Conservation (phyloP, 1,140 invertebrate genomes). For the Trissolcus basalis region DNA sequence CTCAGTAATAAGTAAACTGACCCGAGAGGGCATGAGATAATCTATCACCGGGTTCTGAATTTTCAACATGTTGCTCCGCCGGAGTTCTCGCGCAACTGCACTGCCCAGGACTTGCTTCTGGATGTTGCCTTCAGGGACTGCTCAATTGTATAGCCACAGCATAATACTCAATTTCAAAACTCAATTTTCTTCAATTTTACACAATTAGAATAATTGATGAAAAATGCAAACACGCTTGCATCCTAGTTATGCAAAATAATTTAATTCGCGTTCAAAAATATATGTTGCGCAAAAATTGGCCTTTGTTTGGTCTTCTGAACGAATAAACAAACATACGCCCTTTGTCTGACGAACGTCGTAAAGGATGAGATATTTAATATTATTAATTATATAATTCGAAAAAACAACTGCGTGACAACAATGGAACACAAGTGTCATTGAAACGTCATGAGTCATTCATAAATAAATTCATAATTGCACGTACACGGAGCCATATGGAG, state of each 20-base stretch:
- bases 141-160: neutral
- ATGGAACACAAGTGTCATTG: slow-evolving; percentile 28
- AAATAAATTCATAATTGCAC: slow-evolving; percentile 39
- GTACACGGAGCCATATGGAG: neutral
- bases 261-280: too few species aligned
- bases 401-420: slow-evolving; percentile 23
- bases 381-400: slow-evolving; percentile 20
- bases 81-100: slow-evolving; percentile 22
- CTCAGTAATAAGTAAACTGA: slow-evolving; percentile 46
- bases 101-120: neutral
- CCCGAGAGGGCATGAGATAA: slow-evolving; percentile 32
- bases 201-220: too few species aligned
- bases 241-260: too few species aligned
- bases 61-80: slow-evolving; percentile 18
- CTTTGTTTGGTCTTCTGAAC: too few species aligned
- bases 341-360: too few species aligned
- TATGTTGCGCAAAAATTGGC: too few species aligned
- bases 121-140: slow-evolving; percentile 10
- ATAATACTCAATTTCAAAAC: too few species aligned
- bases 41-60: slow-evolving; percentile 36
- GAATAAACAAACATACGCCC: too few species aligned
- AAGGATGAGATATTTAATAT: too few species aligned
- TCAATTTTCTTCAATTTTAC: too few species aligned
- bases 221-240: too few species aligned
- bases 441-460: slow-evolving; percentile 35